Conservation (phyloP, 2,888 invertebrate species). For the Lasioglossum morio region DNA sequence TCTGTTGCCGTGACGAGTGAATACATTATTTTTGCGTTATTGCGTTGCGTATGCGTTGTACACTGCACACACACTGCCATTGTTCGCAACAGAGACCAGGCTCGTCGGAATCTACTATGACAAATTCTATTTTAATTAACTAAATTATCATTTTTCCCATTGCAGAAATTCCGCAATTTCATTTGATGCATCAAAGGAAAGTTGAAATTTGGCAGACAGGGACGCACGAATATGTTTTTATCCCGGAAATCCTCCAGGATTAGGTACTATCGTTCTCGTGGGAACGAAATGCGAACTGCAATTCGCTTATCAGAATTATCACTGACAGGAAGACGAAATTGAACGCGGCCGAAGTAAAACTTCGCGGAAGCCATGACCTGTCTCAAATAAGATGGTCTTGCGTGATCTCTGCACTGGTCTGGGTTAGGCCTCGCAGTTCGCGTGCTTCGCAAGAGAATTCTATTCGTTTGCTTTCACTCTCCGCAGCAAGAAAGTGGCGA, state of each 20-base stretch:
- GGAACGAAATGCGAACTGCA: neutral
- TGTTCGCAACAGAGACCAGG: neutral
- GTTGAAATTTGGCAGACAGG: too few relatives aligned
- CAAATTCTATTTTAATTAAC: too few relatives aligned
- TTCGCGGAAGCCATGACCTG: constrained; percentile 77
- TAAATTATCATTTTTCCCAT: neutral
- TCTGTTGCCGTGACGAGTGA: constrained; percentile 10
- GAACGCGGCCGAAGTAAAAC: constrained; percentile 25
- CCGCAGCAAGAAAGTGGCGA: constrained; percentile 31
- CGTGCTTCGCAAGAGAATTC: constrained; percentile 25
- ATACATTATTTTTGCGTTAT: neutral
- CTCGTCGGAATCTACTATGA: neutral
- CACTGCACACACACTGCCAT: neutral
- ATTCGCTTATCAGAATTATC: constrained; percentile 22
- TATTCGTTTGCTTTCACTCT: constrained; percentile 39
- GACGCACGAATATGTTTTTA: too few relatives aligned
- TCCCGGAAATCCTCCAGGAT: too few relatives aligned
- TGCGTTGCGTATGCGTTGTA: neutral
- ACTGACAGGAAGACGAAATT: constrained; percentile 17
- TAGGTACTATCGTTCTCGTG: too few relatives aligned
- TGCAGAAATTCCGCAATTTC: too few relatives aligned
- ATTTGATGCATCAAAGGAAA: too few relatives aligned
- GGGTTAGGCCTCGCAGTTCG: constrained; percentile 1
- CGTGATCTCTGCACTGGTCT: constrained; percentile 32
- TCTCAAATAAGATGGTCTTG: constrained; percentile 70